Percentiles rank a stretch among this genome's conserved stretches.
Evolutionary conservation across 2,888 invertebrate genomes (phyloP).

Genomic region (Euzetes globulus): DNA sequence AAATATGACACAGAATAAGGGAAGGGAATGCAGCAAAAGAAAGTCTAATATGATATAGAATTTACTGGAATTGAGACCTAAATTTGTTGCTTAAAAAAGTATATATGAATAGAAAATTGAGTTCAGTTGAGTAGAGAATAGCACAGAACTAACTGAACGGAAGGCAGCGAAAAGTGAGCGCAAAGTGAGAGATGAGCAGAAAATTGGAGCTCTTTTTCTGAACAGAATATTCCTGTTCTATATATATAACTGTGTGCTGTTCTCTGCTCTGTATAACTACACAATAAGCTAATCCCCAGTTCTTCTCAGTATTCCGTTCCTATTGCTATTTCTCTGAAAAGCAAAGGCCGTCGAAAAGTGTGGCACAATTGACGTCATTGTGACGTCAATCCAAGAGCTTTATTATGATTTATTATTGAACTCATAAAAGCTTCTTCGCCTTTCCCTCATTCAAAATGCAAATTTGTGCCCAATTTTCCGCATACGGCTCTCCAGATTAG

Average conservation of each 20-base stretch:
- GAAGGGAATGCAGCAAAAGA: background rate
- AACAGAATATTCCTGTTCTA: background rate
- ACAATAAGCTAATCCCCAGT: constrained; percentile 5
- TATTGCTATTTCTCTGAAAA: background rate
- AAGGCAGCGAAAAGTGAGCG: background rate
- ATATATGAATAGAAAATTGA: background rate
- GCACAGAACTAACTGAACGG: background rate
- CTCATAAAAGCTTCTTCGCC: constrained; percentile 4
- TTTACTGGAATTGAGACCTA: background rate
- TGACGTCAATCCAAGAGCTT: constrained; percentile 13
- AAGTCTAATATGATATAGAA: background rate
- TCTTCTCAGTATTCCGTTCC: background rate
- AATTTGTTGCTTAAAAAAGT: background rate
- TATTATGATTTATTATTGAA: constrained; percentile 24
- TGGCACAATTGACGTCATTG: constrained; percentile 16
- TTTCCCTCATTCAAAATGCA: background rate
- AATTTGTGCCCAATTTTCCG: background rate
- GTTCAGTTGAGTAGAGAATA: background rate
- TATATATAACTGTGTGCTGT: too few species aligned
- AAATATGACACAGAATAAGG: too few species aligned
- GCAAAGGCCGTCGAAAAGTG: background rate
- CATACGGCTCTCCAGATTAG: too few species aligned
- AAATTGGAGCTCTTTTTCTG: background rate
- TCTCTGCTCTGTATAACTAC: background rate
- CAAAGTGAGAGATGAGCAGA: background rate